These are phyloP conservation scores for Buathra laborator DNA, from an alignment of 2,888 invertebrate species.

Conservation along the genomic window DNA sequence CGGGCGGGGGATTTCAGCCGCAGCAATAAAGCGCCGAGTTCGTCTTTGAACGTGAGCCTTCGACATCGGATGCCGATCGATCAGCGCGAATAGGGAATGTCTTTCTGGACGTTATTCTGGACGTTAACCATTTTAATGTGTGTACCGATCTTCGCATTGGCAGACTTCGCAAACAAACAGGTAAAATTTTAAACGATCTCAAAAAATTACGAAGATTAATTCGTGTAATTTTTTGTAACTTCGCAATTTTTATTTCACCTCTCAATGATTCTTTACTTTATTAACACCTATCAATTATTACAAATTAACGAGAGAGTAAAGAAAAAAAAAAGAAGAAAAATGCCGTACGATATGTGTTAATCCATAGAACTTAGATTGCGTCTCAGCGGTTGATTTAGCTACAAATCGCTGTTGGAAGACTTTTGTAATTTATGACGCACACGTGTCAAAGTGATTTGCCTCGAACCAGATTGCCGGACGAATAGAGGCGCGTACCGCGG, in stretches of 20 bases:
- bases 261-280: neutral
- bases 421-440: slow-evolving; percentile 19
- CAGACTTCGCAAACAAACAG: slow-evolving; percentile 27
- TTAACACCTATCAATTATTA: neutral
- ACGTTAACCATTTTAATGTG: slow-evolving; percentile 8
- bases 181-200: slow-evolving; percentile 24
- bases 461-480: neutral
- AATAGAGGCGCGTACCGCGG: neutral
- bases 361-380: neutral
- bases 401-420: neutral
- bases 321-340: neutral
- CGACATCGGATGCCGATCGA: neutral
- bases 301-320: neutral
- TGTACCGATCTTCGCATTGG: neutral
- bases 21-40: neutral
- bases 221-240: too few species aligned
- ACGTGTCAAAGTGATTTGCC: slow-evolving; percentile 26
- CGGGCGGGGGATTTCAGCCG: neutral
- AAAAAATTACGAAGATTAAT: too few species aligned
- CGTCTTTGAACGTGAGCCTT: neutral
- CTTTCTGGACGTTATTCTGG: slow-evolving; percentile 1
- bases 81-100: slow-evolving; percentile 33
- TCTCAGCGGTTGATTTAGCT: neutral
- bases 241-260: too few species aligned
- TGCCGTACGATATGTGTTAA: neutral